Base-by-base conservation (phyloP, 2,888 invertebrate species). In the Alitta virens region DNA sequence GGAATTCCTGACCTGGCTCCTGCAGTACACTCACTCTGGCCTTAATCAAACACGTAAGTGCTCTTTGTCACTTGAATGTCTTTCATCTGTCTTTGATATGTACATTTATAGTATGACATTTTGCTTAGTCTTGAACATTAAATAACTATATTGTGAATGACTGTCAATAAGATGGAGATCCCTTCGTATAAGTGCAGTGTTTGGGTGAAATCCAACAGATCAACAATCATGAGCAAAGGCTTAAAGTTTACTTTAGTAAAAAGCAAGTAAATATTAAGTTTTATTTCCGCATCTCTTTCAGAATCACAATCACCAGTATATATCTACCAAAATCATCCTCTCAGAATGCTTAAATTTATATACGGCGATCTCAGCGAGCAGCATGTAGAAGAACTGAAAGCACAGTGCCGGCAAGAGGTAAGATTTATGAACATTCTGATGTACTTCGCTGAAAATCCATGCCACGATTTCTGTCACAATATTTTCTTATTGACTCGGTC, bases 1-100 rank as follows among this genome's bases (percentile, higher is more conserved):
- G 26, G 79, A 80, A 66, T 78, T 78, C 64, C 72, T 77, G 43
- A 76, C 75, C 75, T 78, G 78, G 78, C 64, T 78, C 26, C 68
- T 78, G 55, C 73, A 74, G 42, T 68, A 69, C 5, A 59, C 78
- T 33, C 78, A 77, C 55, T 68, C 60, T 26, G 69, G 74, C 5
- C 70, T 78, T 18, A 78, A 78, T 42, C 21, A 49, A 9, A 7
- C 50, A 49, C 50, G 50, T 49, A 49, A 49, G 50, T 24, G 5
- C 3, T 49, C 24, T n/a, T n/a, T n/a, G n/a, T n/a, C n/a, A n/a
- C n/a, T n/a, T n/a, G n/a, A n/a, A n/a, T n/a, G n/a, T n/a, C n/a
- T n/a, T n/a, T n/a, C n/a, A n/a, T n/a, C n/a, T n/a, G n/a, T n/a
- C n/a, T n/a, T n/a, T n/a, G n/a, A n/a, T n/a, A n/a, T n/a, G n/a